Base-by-base conservation (phyloP, 2,113 vertebrate genomes). In the Epinephelus moara region DNA sequence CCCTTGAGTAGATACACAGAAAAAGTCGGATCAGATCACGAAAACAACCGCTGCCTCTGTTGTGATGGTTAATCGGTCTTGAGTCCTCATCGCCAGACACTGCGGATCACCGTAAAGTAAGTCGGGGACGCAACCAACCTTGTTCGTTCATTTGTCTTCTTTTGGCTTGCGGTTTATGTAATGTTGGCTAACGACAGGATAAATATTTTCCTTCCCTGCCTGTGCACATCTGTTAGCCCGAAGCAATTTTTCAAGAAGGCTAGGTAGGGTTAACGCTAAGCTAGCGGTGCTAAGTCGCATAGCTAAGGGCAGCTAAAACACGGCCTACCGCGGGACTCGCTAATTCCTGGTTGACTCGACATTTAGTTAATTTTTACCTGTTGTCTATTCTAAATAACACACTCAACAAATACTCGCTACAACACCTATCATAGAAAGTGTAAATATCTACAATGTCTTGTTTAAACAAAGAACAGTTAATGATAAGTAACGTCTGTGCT, bases 31-130 rank as follows among this genome's bases (percentile, higher is more conserved):
- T 60, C 56, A 8, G 77, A 66, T 73, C 82, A 60, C 72, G 60
- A 80, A 69, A 90, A 90, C 85, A 82, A 81, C 67, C 69, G 21
- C 76, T 52, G 75, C 68, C 59, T 53, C 60, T 21, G 86, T 53
- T 71, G 85, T 85, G 76, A 91, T 88, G 88, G 52, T 88, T 45
- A 21, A 77, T 84, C 80, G 82, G 74, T 42, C 30, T 63, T 79
- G 80, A 92, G 62, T 78, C 80, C n/a, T 74, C 64, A 80, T 78
- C 88, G 82, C 81, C 75, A 61, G 77, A 87, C 53, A 73, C 88
- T 78, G 89, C 81, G 84, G 90, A 85, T 81, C 88, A 86, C 89
- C 59, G 77, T 86, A 66, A 90, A 84, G 95, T 95, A 91, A 95
- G 95, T 91, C 60, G 42, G 4, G 14, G 17, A 9, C 9, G 71